Evolutionary conservation across 1,140 invertebrate genomes (phyloP).

Genomic region (Dufourea novaeangliae): DNA sequence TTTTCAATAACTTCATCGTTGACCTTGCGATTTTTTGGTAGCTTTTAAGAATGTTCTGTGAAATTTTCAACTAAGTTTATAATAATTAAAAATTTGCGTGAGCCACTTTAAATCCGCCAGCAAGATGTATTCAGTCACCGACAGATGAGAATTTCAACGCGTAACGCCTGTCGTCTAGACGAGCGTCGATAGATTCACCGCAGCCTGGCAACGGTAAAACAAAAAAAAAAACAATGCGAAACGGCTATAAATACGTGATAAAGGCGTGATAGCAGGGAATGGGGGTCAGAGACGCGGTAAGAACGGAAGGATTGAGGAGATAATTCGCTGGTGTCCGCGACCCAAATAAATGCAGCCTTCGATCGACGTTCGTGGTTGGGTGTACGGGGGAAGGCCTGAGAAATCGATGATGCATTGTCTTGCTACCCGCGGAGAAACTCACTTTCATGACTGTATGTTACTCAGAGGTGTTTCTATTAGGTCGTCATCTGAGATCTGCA

Average conservation of each 20-base stretch:
- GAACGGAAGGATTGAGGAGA: slow-evolving; percentile 59
- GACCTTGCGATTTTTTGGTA: too few relatives aligned
- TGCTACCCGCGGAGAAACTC: slow-evolving; percentile 38
- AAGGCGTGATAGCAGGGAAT: slow-evolving; percentile 31
- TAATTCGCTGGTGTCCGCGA: slow-evolving; percentile 62
- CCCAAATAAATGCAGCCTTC: slow-evolving; percentile 64
- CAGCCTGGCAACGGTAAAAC: background rate
- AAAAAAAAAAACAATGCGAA: slow-evolving; percentile 36
- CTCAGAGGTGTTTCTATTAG: background rate
- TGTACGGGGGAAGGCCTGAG: slow-evolving; percentile 47
- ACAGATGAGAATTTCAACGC: background rate
- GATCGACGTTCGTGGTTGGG: slow-evolving; percentile 33
- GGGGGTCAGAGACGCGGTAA: slow-evolving; percentile 52
- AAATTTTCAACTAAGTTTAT: too few relatives aligned
- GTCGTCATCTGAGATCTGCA: too few relatives aligned
- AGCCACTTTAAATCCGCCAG: too few relatives aligned
- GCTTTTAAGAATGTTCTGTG: too few relatives aligned
- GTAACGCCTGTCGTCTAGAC: slow-evolving; percentile 2
- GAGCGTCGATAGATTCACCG: background rate
- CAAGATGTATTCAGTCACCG: background rate
- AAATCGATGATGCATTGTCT: slow-evolving; percentile 60
- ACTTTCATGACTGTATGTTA: background rate
- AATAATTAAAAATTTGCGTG: too few relatives aligned
- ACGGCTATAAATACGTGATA: slow-evolving; percentile 19
- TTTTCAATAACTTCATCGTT: too few relatives aligned